Conservation (phyloP, 1,140 invertebrate species). For the Dendrolimus punctatus region DNA sequence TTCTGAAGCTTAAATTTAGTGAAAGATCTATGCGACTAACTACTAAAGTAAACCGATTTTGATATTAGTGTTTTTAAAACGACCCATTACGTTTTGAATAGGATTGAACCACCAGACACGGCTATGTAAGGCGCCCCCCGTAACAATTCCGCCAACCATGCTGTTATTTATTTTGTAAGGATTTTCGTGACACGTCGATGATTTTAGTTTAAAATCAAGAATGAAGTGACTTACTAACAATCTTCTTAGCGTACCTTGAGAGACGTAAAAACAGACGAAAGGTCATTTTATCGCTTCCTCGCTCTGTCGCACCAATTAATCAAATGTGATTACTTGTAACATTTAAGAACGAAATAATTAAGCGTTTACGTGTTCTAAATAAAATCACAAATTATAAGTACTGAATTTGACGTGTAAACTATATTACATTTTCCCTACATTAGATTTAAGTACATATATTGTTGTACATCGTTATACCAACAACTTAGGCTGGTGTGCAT, state of each 20-base stretch:
- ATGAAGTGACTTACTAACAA: slow-evolving; percentile 4
- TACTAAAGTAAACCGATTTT: too few species aligned
- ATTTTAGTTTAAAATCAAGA: slow-evolving; percentile 1
- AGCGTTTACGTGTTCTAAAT: too few species aligned
- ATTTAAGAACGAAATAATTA: neutral
- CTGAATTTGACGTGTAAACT: too few species aligned
- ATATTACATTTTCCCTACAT: neutral
- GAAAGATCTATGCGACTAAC: too few species aligned
- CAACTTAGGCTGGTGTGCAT: neutral
- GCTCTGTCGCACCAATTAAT: slow-evolving; percentile 23
- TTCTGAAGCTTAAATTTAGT: too few species aligned
- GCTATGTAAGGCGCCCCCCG: too few species aligned
- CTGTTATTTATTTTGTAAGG: too few species aligned
- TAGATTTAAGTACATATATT: neutral
- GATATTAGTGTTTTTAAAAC: too few species aligned
- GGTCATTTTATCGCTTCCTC: slow-evolving; percentile 21
- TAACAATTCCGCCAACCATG: too few species aligned
- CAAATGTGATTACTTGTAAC: slow-evolving; percentile 17
- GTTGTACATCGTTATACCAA: neutral
- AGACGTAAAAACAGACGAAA: slow-evolving; percentile 16
- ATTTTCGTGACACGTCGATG: neutral
- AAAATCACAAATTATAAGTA: too few species aligned
- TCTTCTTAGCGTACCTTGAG: slow-evolving; percentile 8
- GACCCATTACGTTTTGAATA: too few species aligned
- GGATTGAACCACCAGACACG: too few species aligned